Evolutionary conservation across 2,888 invertebrate genomes (phyloP).

Genomic region (Lasioglossum figueresi): DNA sequence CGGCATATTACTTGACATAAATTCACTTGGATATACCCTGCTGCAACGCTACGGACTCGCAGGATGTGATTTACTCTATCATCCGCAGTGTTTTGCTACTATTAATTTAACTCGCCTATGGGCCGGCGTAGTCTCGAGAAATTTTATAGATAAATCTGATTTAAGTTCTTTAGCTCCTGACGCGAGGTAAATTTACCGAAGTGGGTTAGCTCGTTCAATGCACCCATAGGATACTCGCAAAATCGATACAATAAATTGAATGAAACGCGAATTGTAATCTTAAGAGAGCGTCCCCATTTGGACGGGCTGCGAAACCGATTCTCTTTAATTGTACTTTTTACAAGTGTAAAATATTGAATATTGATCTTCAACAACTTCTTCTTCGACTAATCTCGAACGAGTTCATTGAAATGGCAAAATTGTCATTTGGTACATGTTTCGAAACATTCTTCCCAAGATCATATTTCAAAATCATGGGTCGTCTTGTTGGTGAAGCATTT

Average conservation of each 20-base stretch:
- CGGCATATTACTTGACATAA: constrained; percentile 2
- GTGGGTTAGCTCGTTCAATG: background rate
- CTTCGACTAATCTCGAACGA: too few relatives aligned
- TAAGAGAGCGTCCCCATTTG: background rate
- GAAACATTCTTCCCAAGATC: too few relatives aligned
- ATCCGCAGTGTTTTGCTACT: background rate
- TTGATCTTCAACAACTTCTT: too few relatives aligned
- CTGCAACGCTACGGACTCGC: background rate
- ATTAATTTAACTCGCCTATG: background rate
- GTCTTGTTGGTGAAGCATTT: background rate
- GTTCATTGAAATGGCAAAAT: too few relatives aligned
- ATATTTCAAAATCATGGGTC: background rate
- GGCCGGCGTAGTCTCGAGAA: background rate
- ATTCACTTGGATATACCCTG: background rate
- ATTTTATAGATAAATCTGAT: background rate
- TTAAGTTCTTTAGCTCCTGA: background rate
- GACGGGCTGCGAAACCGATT: background rate
- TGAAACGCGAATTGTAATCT: background rate
- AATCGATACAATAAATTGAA: background rate
- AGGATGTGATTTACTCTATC: background rate
- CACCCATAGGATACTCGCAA: background rate
- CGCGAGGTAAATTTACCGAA: background rate
- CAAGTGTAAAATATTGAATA: background rate
- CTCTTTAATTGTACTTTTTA: background rate
- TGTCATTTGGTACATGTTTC: too few relatives aligned